phyloP scores from a whole-genome alignment of 2,797 vertebrate species.

The Chiropotes sagulatus region DNA sequence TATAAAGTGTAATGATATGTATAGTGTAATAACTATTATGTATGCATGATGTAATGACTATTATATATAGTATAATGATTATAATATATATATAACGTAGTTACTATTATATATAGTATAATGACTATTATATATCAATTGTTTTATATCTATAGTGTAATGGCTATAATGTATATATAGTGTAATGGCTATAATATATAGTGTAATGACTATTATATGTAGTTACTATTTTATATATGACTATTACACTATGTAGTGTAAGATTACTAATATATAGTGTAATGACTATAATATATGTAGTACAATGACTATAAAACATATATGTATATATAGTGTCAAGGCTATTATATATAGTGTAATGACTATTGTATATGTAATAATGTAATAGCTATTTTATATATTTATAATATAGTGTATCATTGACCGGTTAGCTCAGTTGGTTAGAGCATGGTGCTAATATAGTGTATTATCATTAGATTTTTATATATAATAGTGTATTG shows the following conservation, averaged over 20 bases:
- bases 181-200: too few species aligned
- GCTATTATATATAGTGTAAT: neutral
- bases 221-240: neutral
- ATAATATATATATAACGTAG: too few species aligned
- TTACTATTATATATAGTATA: neutral
- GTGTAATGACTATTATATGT: too few species aligned
- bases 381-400: neutral
- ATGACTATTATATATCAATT: too few species aligned
- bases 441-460: neutral
- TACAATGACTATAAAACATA: neutral
- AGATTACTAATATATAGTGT: neutral
- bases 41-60: neutral
- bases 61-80: neutral
- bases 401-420: too few species aligned
- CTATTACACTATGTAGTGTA: neutral
- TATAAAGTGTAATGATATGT: neutral
- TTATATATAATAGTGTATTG: neutral
- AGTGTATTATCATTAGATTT: neutral
- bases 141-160: too few species aligned
- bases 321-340: neutral
- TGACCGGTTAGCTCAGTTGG: too few species aligned
- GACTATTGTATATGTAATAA: neutral
- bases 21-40: neutral
- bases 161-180: too few species aligned
- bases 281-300: neutral